These are phyloP conservation scores for Chloroceryle inda DNA, from an alignment of 2,797 vertebrate species.

Conservation along the genomic window DNA sequence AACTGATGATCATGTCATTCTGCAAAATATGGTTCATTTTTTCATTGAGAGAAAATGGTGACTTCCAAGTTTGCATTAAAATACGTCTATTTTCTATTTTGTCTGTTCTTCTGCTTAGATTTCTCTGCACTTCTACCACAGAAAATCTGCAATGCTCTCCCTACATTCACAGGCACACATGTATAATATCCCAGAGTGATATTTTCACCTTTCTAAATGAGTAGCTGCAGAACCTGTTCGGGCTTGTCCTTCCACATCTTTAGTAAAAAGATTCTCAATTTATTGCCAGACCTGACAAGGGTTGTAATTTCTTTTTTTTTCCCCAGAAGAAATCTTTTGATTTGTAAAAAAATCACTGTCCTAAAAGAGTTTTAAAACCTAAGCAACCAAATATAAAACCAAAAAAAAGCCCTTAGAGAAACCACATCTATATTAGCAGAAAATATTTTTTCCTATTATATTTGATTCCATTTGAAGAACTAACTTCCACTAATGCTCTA, in stretches of 20 bases:
- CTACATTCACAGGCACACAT: background rate
- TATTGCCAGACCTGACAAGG: background rate
- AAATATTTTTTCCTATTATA: background rate
- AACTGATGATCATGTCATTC: background rate
- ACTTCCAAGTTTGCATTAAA: background rate
- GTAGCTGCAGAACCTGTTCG: background rate
- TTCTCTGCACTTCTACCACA: background rate
- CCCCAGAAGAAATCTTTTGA: background rate
- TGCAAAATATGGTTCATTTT: background rate
- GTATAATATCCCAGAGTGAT: background rate
- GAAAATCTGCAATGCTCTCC: background rate
- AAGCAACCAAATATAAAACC: rapidly evolving
- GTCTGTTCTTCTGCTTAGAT: background rate
- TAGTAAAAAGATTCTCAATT: background rate
- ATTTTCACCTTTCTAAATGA: background rate
- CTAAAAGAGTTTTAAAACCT: background rate
- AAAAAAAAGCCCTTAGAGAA: rapidly evolving
- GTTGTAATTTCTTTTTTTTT: background rate
- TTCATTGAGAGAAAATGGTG: background rate
- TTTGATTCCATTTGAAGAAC: background rate
- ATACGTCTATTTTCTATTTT: background rate
- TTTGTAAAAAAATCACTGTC: background rate
- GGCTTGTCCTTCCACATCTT: background rate
- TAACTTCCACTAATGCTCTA: background rate
- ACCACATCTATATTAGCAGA: background rate